A percentile compares a stretch with the other conserved stretches of the same genome.
Conservation (phyloP, 1,140 invertebrate genomes). For the Tribolium castaneum region DNA sequence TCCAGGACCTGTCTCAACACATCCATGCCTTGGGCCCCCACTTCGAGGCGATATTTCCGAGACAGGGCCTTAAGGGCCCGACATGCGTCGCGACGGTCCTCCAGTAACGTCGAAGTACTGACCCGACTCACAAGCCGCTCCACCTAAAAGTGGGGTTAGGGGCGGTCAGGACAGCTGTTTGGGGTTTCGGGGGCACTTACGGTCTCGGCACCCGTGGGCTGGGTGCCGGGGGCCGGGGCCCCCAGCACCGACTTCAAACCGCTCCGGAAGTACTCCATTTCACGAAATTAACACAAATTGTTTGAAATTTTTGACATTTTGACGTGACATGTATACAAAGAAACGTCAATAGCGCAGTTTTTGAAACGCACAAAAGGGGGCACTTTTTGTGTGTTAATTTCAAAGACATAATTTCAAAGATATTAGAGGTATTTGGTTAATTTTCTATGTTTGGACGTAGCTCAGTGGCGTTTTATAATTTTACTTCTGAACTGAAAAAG, state of each 20-base stretch:
- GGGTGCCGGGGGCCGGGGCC: conserved; percentile 77
- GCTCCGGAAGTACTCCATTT: conserved; percentile 90
- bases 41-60: conserved; percentile 92
- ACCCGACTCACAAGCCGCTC: conserved; percentile 93
- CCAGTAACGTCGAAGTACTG: conserved; percentile 90
- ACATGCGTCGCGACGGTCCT: conserved; percentile 96
- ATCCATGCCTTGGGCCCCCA: conserved; percentile 95
- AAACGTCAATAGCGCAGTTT: conserved; percentile 8
- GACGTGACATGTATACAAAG: conserved; percentile 28
- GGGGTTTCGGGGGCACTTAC: conserved; percentile 66
- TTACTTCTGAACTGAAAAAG: too few species aligned
- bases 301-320: conserved; percentile 28
- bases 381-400: too few species aligned
- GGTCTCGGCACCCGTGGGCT: conserved; percentile 86
- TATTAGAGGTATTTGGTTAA: too few species aligned
- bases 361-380: too few species aligned
- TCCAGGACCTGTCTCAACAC: conserved; percentile 84
- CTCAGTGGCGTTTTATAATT: too few species aligned
- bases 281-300: background rate
- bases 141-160: conserved; percentile 73
- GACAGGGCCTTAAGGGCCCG: conserved; percentile 94
- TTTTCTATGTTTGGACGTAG: too few species aligned
- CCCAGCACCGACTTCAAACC: conserved; percentile 90
- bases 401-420: too few species aligned
- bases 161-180: conserved; percentile 36